Percentiles rank a stretch among this genome's conserved stretches.
These are phyloP conservation scores for Clistopyga incitator DNA, from an alignment of 2,888 invertebrate species.

Conservation along the genomic window DNA sequence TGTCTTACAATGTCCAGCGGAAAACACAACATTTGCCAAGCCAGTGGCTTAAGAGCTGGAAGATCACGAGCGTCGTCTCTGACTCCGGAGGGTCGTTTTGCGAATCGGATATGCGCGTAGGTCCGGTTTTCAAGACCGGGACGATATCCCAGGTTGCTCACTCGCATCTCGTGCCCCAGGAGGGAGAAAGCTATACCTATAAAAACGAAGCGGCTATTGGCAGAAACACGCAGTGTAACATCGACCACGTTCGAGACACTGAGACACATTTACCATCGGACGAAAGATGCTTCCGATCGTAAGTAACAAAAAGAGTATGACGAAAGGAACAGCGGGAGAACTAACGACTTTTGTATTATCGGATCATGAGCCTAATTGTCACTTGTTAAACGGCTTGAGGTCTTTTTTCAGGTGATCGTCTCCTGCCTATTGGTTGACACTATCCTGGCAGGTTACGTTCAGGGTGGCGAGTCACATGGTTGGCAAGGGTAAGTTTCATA, in stretches of 20 bases:
- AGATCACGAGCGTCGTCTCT: neutral
- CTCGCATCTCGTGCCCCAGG: constrained; percentile 54
- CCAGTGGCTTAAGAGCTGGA: neutral
- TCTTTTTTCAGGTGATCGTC: constrained; percentile 70
- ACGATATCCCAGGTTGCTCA: constrained; percentile 3
- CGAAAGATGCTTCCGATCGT: constrained; percentile 75
- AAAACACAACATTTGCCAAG: neutral
- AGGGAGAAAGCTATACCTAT: constrained; percentile 80
- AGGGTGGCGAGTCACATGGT: constrained; percentile 60
- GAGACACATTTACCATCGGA: constrained; percentile 24
- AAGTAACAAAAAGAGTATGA: constrained; percentile 69
- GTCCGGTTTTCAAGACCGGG: constrained; percentile 69
- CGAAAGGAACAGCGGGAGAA: neutral
- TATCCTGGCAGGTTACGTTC: constrained; percentile 67
- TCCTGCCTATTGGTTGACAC: constrained; percentile 69
- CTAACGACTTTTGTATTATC: neutral
- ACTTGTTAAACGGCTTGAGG: neutral
- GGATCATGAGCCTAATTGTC: neutral
- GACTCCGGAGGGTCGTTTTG: constrained; percentile 49
- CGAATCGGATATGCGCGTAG: constrained; percentile 69
- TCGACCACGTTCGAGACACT: constrained; percentile 65
- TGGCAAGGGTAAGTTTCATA: constrained; percentile 77
- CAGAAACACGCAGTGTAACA: constrained; percentile 75
- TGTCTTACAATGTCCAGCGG: neutral
- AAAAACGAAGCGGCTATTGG: constrained; percentile 78